Percentiles rank a stretch among this genome's conserved stretches.
These are phyloP conservation scores for Tolmerus cingulatus DNA, from an alignment of 2,888 invertebrate species.

Conservation along the genomic window DNA sequence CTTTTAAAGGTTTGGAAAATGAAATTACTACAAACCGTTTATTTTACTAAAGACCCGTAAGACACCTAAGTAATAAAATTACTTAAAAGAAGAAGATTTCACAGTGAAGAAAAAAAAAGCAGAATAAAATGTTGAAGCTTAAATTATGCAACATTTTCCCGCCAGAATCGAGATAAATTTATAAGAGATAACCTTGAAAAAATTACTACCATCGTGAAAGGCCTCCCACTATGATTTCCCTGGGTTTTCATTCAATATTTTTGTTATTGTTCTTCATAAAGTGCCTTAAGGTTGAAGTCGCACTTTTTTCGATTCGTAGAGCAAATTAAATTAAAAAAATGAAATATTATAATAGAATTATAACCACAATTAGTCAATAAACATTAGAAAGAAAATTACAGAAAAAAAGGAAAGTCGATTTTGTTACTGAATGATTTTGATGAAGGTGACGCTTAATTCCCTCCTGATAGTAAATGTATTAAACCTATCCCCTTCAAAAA, in stretches of 20 bases:
- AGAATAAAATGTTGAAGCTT: not conserved
- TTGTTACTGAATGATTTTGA: not conserved
- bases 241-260: not conserved
- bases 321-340: not conserved
- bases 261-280: not conserved
- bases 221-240: not conserved
- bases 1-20: no score
- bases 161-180: not conserved
- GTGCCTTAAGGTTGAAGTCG: not conserved
- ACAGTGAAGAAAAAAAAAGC: not conserved
- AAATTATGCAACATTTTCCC: not conserved
- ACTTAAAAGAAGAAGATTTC: no score
- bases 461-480: not conserved
- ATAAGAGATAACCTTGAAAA: conserved; percentile 24
- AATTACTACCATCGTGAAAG: not conserved
- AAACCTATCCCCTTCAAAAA: not conserved
- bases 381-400: not conserved
- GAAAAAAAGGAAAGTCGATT: not conserved
- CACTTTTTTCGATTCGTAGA: not conserved
- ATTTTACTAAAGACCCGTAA: no score
- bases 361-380: not conserved
- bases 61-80: no score
- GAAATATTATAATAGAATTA: no score
- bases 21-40: no score
- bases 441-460: not conserved